Evolutionary conservation across 1,140 invertebrate genomes (phyloP).

Genomic region (Drosophila ficusphila): DNA sequence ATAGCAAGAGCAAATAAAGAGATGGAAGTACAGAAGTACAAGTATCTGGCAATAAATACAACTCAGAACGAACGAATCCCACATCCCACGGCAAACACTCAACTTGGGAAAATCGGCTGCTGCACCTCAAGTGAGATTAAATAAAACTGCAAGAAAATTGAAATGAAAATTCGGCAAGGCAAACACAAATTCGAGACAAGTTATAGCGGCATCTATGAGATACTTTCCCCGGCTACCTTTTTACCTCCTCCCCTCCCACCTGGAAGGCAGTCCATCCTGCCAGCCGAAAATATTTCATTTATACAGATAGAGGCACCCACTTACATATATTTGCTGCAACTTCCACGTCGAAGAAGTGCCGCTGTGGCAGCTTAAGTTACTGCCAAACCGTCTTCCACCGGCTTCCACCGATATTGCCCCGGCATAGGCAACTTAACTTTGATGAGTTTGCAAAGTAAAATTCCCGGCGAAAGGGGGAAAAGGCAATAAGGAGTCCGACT

Average conservation of each 20-base stretch:
- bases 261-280: not conserved
- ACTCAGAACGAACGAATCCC: not conserved
- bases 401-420: conserved; percentile 22
- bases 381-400: conserved; percentile 2
- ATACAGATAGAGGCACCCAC: conserved; percentile 43
- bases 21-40: conserved; percentile 2
- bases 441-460: conserved; percentile 76
- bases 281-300: conserved; percentile 64
- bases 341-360: conserved; percentile 44
- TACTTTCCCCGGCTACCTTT: conserved; percentile 4
- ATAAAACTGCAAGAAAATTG: conserved; percentile 79
- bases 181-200: conserved; percentile 78
- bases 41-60: conserved; percentile 11
- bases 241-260: not conserved
- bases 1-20: conserved; percentile 12
- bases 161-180: conserved; percentile 79
- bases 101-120: conserved; percentile 61
- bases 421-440: conserved; percentile 72
- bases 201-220: conserved; percentile 56
- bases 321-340: conserved; percentile 35
- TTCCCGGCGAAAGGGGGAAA: not conserved
- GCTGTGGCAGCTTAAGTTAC: conserved; percentile 43
- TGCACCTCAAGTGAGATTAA: conserved; percentile 82
- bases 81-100: conserved; percentile 50
- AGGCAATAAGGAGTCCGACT: conserved; percentile 14